A percentile compares a stretch with the other conserved stretches of the same genome.
Evolutionary conservation across 2,797 vertebrate species (phyloP).

Genomic region (Melanotaenia parkinsoni): DNA sequence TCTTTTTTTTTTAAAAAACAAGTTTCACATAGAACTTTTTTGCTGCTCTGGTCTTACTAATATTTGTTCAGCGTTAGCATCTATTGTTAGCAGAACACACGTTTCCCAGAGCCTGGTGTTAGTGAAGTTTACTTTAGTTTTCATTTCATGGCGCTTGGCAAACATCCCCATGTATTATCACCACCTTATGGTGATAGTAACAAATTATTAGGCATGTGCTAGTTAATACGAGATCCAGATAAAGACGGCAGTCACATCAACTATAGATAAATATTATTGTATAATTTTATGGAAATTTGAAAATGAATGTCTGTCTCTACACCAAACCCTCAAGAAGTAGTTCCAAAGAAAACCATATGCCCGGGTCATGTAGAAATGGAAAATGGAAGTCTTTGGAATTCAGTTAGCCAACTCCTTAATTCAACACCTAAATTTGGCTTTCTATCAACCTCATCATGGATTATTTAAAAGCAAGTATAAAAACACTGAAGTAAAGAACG

Average conservation of each 20-base stretch:
- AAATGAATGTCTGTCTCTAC: background rate
- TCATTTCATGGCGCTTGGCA: background rate
- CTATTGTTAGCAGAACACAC: background rate
- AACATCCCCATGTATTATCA: background rate
- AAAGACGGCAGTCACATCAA: background rate
- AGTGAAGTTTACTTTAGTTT: background rate
- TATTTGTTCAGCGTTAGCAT: too few species aligned
- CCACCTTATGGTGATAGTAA: background rate
- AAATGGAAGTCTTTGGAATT: background rate
- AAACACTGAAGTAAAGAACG: conserved; percentile 5
- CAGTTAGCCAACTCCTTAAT: background rate
- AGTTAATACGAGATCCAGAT: background rate
- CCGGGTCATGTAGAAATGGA: too few species aligned
- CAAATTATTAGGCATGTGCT: background rate
- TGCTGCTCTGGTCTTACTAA: too few species aligned
- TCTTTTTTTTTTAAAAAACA: too few species aligned
- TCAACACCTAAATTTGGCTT: background rate
- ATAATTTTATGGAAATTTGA: background rate
- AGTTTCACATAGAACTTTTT: too few species aligned
- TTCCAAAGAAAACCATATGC: too few species aligned
- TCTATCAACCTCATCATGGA: background rate
- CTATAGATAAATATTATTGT: background rate
- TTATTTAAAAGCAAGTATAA: conserved; percentile 1
- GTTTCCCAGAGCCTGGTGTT: background rate
- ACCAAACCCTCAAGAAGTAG: background rate